Conservation (phyloP, 2,888 invertebrate genomes). For the Ophion ellenae region DNA sequence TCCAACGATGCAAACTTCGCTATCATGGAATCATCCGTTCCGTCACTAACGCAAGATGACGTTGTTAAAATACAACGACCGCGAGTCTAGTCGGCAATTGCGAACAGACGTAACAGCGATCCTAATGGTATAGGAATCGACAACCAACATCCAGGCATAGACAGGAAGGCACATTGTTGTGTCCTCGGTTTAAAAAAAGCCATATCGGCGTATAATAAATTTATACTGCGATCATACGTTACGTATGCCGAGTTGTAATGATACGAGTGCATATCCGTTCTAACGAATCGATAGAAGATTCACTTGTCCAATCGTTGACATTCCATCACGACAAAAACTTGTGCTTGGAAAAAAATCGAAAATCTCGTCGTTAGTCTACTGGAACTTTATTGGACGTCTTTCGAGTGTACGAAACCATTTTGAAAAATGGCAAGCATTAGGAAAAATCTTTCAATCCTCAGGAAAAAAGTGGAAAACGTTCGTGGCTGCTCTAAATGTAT, state of each 20-base stretch:
- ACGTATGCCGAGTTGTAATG: conserved; percentile 1
- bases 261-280: not conserved
- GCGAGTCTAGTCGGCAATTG: not conserved
- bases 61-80: not conserved
- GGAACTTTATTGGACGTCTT: not conserved
- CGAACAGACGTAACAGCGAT: not conserved
- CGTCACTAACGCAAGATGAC: not conserved
- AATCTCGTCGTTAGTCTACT: not conserved
- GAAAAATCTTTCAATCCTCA: not conserved
- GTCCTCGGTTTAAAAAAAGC: conserved; percentile 10
- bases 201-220: conserved; percentile 23
- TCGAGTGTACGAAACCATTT: not conserved
- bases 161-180: conserved; percentile 30
- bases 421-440: not conserved
- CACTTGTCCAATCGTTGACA: not conserved
- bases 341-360: not conserved
- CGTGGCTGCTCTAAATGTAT: conserved; percentile 16
- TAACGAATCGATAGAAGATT: not conserved
- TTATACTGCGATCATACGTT: conserved; percentile 22
- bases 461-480: not conserved
- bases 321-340: not conserved
- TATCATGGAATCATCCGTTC: too few relatives aligned
- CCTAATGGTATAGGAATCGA: not conserved
- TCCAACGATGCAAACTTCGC: too few relatives aligned
- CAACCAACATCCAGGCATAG: not conserved